Base-by-base conservation (phyloP, 2,888 invertebrate genomes). In the Cheiracanthium punctorium region DNA sequence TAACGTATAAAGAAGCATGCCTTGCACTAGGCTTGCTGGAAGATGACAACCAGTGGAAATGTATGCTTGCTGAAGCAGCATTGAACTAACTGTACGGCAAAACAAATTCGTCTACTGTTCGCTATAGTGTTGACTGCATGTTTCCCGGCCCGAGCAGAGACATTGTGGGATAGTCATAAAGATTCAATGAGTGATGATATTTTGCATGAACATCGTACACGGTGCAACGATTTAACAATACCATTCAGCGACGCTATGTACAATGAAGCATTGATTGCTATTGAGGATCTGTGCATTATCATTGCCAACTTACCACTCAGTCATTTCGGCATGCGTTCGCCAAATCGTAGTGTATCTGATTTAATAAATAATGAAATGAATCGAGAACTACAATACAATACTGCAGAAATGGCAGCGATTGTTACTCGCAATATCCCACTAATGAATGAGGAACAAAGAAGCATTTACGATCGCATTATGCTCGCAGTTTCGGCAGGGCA, bases 211-310 rank as follows among this genome's bases (percentile, higher is more conserved):
- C 74, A 74, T 74, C 74, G 74, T 74, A 65, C 30, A 76, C 43
- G 76, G 76, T 43, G 41, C 67, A 29, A 77, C 69, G 79, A 79
- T 79, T 71, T 71, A 71, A 71, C 71, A 24, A 71, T 71, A 71
- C 24, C 43, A 71, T 41, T 71, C 71, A 71, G 41, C 43, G 43
- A 71, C 41, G 71, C 41, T 17, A 48, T 48, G 52, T 73, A 48
- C 30, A 73, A 73, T 73, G 72, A 73, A 52, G 72, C 72, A 73
- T 52, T 73, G 52, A 73, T 73, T 73, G 48, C 52, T 73, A 48
- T 73, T 48, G 48, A 73, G 1, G 72, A 73, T 52, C 48, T 48
- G 24, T 73, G 72, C 72, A 52, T 73, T 48, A 4, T 52, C 48
- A 73, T 73, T 48, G n/a, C 28, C 64, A 28, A 28, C n/a, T 17